Evolutionary conservation across 2,888 invertebrate species (phyloP), one percentile per base, ranked within the genome.

Genomic region (Leptinotarsa tumamoca): DNA sequence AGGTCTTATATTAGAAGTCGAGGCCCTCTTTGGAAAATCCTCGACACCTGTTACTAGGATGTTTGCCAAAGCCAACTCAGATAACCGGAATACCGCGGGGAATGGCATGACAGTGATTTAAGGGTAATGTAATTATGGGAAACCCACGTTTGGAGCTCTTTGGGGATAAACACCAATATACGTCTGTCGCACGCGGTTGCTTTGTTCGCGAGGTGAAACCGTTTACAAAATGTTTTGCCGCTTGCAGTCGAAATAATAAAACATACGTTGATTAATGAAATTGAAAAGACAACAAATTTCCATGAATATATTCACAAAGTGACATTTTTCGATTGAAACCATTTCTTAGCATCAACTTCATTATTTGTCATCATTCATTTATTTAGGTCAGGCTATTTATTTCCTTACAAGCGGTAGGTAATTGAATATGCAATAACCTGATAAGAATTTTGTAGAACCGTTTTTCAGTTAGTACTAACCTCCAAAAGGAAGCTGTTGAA

Each of bases 1-100:
- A 23, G 27, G 61, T 61, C 27, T 63, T 33, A 63, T 63, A 70
- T 70, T 70, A 70, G 58, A 70, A 70, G 58, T 70, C n/a, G 58
- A 43, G 18, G 58, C 70, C 54, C 54, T 54, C 27, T 58, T 70
- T 61, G 72, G 56, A 72, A 72, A 67, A 67, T 72, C 68, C 67
- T 21, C 49, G 33, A 76, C 75, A 76, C 75, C 75, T 76, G 75
- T 72, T 76, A 76, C 75, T n/a, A 52, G 51, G 63, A 75, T 71
- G 68, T 75, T 71, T 71, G 71, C 73, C 54, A 54, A 18, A 69
- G 52, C 72, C 61, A 50, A 63, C 52, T 43, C 69, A 76, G 72
- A 75, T 74, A 71, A 72, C 75, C 71, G 68, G 52, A 68, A 72
- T 58, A 68, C 72, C 70, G 58, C 33, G 52, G 66, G 69, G 72